A percentile compares a stretch with the other conserved stretches of the same genome.
phyloP scores from a whole-genome alignment of 2,888 invertebrate genomes.

The Xylota segnis region DNA sequence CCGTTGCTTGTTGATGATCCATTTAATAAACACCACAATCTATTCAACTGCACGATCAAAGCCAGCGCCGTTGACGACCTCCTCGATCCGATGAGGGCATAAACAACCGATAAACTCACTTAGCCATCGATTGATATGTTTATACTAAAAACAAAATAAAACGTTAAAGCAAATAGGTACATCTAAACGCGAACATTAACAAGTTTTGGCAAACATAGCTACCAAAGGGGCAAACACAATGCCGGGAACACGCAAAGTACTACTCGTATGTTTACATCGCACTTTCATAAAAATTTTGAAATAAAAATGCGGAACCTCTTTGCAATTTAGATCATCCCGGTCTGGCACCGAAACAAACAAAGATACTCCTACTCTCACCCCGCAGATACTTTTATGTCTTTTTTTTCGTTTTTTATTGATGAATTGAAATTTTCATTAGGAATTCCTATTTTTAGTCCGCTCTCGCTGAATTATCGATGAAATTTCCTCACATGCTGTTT shows the following conservation, averaged over 20 bases:
- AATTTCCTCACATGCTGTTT: slow-evolving; percentile 46
- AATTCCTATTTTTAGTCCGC: slow-evolving; percentile 67
- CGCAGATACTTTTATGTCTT: slow-evolving; percentile 19
- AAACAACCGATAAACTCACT: slow-evolving; percentile 70
- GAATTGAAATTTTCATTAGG: slow-evolving; percentile 65
- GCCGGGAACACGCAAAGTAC: slow-evolving; percentile 11
- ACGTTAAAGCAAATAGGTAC: neutral
- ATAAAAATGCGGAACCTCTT: slow-evolving; percentile 38
- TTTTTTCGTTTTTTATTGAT: slow-evolving; percentile 45
- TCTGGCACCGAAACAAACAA: neutral
- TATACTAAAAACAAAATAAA: slow-evolving; percentile 41
- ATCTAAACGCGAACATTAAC: slow-evolving; percentile 27
- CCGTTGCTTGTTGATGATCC: slow-evolving; percentile 23
- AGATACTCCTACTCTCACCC: neutral
- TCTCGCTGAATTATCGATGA: slow-evolving; percentile 64
- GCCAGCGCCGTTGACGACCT: slow-evolving; percentile 20
- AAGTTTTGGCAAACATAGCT: slow-evolving; percentile 54
- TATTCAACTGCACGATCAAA: slow-evolving; percentile 42
- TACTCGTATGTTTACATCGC: slow-evolving; percentile 55
- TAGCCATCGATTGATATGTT: slow-evolving; percentile 70
- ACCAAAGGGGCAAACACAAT: slow-evolving; percentile 7
- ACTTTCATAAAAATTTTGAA: slow-evolving; percentile 44
- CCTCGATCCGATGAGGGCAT: slow-evolving; percentile 62
- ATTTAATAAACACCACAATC: slow-evolving; percentile 29
- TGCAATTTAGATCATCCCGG: slow-evolving; percentile 39